phyloP scores from a whole-genome alignment of 2,797 vertebrate genomes.

The Merluccius polli region DNA sequence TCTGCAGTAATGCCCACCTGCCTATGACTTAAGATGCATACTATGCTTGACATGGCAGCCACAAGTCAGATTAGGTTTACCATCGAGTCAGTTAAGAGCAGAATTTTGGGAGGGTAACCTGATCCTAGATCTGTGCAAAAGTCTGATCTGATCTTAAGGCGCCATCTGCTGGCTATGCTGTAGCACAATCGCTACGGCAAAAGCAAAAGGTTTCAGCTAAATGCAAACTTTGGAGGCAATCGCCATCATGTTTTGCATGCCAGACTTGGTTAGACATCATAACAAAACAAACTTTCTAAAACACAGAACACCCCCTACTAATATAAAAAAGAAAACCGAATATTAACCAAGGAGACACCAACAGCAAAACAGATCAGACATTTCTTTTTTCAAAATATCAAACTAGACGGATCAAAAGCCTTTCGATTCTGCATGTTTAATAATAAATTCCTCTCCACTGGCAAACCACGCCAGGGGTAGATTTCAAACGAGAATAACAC shows the following conservation, averaged over 20 bases:
- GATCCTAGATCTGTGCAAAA: conserved; percentile 16
- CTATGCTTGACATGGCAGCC: neutral
- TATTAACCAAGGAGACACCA: neutral
- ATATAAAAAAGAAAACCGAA: neutral
- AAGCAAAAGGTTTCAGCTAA: neutral
- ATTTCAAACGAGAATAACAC: neutral
- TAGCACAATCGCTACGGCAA: neutral
- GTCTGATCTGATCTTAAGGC: conserved; percentile 35
- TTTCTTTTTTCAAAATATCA: neutral
- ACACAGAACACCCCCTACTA: neutral
- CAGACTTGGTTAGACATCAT: neutral
- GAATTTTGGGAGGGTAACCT: conserved; percentile 22
- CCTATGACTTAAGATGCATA: neutral
- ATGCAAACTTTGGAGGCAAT: neutral
- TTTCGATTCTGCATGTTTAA: conserved; percentile 36
- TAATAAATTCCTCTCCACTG: conserved; percentile 10
- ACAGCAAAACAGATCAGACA: neutral
- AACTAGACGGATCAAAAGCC: neutral
- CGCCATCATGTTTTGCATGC: neutral
- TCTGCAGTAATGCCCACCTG: neutral
- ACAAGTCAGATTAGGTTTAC: neutral
- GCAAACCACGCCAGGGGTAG: neutral
- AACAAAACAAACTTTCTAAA: neutral
- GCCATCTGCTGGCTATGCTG: conserved; percentile 54
- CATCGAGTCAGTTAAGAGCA: conserved; percentile 1